Base-by-base conservation (phyloP, 2,113 vertebrate genomes). In the Arenaria interpres region DNA sequence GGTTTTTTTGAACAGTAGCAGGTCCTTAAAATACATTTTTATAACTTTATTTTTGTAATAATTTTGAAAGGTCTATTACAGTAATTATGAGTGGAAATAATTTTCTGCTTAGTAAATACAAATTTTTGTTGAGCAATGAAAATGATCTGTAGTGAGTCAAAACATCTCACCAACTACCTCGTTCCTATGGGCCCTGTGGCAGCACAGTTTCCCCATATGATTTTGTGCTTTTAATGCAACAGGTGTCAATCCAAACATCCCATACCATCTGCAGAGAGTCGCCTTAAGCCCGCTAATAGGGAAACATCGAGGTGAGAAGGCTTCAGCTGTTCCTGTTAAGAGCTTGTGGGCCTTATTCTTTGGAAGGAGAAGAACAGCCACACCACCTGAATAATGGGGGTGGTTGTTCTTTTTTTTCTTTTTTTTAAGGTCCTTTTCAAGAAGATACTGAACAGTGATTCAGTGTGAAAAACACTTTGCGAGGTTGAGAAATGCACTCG, bases 131-230 rank as follows among this genome's bases (percentile, higher is more conserved):
- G 20, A 88, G 32, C 71, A 76, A 4, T 45, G 93, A 76, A 72
- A 72, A 51, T 88, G 39, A 69, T 56, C 17, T 32, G 41, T 66
- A 41, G 33, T 35, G n/a, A 89, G n/a, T 18, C 1, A 1, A 56
- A 73, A 33, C 33, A 30, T 45, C 51, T 45, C 1, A 0, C 14
- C 27, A 53, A 2, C 8, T 17, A 5, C 39, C 17, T 15, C 3
- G n/a, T 67, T 32, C 37, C 46, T 25, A 0, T 24, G n/a, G 62
- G 22, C 23, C 30, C n/a, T 37, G 1, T 8, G 53, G 37, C 22
- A 63, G 59, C 46, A 33, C 21, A 18, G 19, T 46, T 68, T 67
- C 22, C 17, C 32, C 2, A 0, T 21, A 12, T 33, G 25, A 45
- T 50, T 81, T 50, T 72, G 45, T 77, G 64, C 28, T 67, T 59